Evolutionary conservation across 2,888 invertebrate genomes (phyloP), one percentile per base, ranked within the genome.

Genomic region (Pegoplata infirma): DNA sequence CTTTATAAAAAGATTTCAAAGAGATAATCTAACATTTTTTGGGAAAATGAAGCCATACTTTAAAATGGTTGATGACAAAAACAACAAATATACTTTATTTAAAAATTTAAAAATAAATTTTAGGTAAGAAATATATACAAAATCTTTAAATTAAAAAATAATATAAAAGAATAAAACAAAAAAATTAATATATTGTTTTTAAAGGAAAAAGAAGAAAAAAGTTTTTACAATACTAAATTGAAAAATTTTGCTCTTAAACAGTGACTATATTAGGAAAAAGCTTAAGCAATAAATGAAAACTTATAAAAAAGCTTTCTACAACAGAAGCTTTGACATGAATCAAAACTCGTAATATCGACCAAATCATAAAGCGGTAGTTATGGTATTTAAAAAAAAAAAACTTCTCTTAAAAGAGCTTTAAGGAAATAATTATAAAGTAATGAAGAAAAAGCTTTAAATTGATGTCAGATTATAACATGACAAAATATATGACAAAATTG

Each of bases 111-210:
- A n/a, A 10, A 56, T 12, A 56, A 12, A 56, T 51, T 49, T 28
- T 66, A 73, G 73, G 28, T 73, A 73, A 66, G 40, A 58, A 66
- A 51, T 66, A 73, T 58, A 51, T 66, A 73, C 46, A 49, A 56
- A 63, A 63, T 56, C 28, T 63, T 56, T 72, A 47, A 63, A 63
- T 21, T 61, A 46, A 56, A 40, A 40, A n/a, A 40, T n/a, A n/a
- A 40, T 12, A 36, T 40, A 40, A 40, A n/a, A 4, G n/a, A 40
- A 36, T 12, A 40, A 40, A 40, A 36, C 6, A 5, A 36, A 6
- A 36, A 36, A 12, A 8, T 36, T 12, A 36, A 36, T 3, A 36
- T 6, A 4, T 10, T 12, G 10, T 8, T 36, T 1, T 36, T 32
- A 8, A 32, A 7, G 8, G 2, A 32, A n/a, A n/a, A n/a, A 25